A percentile compares a stretch with the other conserved stretches of the same genome.
Evolutionary conservation across 1,140 invertebrate species (phyloP).

Genomic region (Monochamus saltuarius): DNA sequence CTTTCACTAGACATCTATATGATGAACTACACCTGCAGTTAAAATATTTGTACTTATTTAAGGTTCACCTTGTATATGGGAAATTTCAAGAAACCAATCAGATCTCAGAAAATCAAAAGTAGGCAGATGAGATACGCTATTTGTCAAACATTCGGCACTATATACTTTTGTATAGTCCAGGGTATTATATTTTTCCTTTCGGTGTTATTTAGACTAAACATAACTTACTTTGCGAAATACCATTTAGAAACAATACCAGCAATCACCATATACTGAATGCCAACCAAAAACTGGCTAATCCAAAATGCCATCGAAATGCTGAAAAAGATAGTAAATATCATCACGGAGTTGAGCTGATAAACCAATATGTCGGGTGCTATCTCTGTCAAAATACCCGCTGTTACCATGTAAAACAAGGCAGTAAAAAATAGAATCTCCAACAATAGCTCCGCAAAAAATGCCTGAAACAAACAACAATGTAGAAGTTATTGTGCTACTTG

Average conservation of each 20-base stretch:
- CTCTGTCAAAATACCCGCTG: conserved; percentile 24
- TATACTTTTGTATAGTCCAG: too few relatives aligned
- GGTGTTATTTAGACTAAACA: too few relatives aligned
- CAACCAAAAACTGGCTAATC: conserved; percentile 70
- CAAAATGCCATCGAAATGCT: conserved; percentile 68
- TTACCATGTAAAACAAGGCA: conserved; percentile 12
- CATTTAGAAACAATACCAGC: conserved; percentile 73
- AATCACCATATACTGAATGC: conserved; percentile 76
- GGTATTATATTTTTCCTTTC: not conserved
- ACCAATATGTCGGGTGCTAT: conserved; percentile 12
- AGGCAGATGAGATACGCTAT: too few relatives aligned
- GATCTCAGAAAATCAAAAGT: too few relatives aligned
- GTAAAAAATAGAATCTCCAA: conserved; percentile 13
- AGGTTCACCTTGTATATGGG: too few relatives aligned
- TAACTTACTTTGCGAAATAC: conserved; percentile 73
- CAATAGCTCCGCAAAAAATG: conserved; percentile 16
- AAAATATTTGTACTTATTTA: too few relatives aligned
- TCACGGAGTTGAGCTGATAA: conserved; percentile 64
- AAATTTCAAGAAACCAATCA: too few relatives aligned
- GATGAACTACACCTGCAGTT: too few relatives aligned
- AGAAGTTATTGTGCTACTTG: too few relatives aligned
- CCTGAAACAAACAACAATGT: conserved; percentile 24
- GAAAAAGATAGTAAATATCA: conserved; percentile 49
- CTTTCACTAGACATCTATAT: too few relatives aligned
- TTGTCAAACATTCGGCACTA: too few relatives aligned